Conservation (phyloP, 1,140 invertebrate genomes). For the Teleogryllus occipitalis region DNA sequence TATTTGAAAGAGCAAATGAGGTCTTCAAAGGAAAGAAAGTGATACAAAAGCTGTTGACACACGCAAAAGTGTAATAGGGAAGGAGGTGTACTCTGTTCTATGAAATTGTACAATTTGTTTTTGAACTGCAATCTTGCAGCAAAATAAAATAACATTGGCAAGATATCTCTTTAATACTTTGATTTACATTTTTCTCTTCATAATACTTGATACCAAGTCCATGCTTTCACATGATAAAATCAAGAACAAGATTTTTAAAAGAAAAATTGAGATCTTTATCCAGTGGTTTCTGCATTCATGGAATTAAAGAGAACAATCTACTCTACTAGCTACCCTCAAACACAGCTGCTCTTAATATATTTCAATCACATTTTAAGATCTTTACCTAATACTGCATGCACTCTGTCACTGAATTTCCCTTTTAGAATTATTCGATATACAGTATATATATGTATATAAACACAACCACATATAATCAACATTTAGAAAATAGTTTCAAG, state of each 20-base stretch:
- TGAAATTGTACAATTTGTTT: neutral
- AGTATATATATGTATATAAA: neutral
- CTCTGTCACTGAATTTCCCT: neutral
- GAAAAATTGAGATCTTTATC: neutral
- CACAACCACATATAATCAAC: neutral
- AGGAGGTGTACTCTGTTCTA: neutral
- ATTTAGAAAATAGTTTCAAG: neutral
- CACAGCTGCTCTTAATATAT: neutral
- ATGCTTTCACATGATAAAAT: no score
- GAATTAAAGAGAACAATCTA: neutral
- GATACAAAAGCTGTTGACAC: neutral
- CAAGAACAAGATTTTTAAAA: neutral
- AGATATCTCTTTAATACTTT: neutral
- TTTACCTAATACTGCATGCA: neutral
- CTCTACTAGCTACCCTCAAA: neutral
- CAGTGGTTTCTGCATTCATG: neutral
- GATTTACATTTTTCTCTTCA: neutral
- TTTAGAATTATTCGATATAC: neutral
- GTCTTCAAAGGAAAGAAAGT: neutral
- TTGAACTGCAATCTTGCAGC: neutral
- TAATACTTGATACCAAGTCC: neutral
- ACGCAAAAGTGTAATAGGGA: neutral
- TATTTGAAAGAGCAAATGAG: neutral
- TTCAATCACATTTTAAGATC: neutral
- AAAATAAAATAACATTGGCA: neutral